Evolutionary conservation across 2,888 invertebrate genomes (phyloP).

Genomic region (Noctuana brunneofusca): DNA sequence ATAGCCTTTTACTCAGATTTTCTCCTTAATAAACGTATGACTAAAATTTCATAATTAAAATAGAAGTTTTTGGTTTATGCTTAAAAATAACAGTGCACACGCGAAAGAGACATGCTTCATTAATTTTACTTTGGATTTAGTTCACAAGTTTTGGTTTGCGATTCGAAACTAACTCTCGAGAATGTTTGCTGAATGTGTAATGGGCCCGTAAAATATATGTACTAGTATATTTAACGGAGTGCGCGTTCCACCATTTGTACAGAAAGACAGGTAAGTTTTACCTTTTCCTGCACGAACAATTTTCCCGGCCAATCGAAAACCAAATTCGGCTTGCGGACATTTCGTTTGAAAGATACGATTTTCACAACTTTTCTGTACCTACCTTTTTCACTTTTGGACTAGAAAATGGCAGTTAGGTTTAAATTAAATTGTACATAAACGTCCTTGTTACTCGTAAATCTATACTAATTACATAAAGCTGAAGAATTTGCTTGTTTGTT

Average conservation of each 20-base stretch:
- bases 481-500: too few species aligned
- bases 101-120: not conserved
- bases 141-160: constrained; percentile 5
- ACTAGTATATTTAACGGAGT: constrained; percentile 10
- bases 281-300: not conserved
- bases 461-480: too few species aligned
- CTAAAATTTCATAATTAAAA: not conserved
- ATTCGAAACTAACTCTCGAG: not conserved
- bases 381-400: not conserved
- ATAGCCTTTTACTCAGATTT: too few species aligned
- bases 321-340: not conserved
- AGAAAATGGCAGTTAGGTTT: too few species aligned
- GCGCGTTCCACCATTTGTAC: not conserved
- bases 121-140: constrained; percentile 4
- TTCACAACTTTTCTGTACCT: not conserved
- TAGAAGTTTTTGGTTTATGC: not conserved
- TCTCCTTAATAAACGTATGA: too few species aligned
- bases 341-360: not conserved
- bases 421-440: too few species aligned
- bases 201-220: not conserved
- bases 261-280: not conserved
- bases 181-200: constrained; percentile 16
- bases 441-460: too few species aligned
- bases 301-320: not conserved
- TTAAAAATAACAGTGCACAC: too few species aligned